phyloP scores from a whole-genome alignment of 2,888 invertebrate species.

The Tetragnatha montana region DNA sequence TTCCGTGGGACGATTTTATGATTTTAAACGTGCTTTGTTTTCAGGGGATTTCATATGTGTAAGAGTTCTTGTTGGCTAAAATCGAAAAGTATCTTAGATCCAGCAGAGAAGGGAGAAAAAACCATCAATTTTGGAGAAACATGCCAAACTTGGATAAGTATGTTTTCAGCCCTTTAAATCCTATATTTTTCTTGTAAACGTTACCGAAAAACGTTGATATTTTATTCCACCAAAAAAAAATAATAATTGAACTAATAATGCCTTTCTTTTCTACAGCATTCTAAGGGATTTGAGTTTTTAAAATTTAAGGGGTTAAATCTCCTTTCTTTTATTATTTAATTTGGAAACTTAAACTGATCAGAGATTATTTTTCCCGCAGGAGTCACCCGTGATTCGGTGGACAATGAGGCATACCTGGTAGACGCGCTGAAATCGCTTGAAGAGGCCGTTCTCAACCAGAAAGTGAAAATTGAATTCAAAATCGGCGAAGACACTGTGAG shows the following conservation, averaged over 20 bases:
- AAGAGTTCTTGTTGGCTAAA: constrained; percentile 41
- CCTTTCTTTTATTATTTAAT: neutral
- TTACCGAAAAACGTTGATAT: too few species aligned
- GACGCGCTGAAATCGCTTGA: constrained; percentile 45
- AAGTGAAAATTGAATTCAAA: neutral
- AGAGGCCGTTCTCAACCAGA: constrained; percentile 9
- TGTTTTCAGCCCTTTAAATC: neutral
- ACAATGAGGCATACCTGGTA: constrained; percentile 30
- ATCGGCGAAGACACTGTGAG: constrained; percentile 2
- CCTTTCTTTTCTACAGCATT: neutral
- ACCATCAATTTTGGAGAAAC: neutral
- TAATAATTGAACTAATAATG: too few species aligned
- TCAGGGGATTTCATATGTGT: constrained; percentile 56
- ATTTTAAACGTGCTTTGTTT: neutral
- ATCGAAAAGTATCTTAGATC: constrained; percentile 39
- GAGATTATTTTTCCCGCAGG: constrained; percentile 18
- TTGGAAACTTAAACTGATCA: neutral
- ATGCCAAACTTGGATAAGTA: constrained; percentile 39
- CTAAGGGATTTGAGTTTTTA: neutral
- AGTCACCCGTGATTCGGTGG: constrained; percentile 28
- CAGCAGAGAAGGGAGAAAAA: neutral
- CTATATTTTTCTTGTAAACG: too few species aligned
- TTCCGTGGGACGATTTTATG: too few species aligned
- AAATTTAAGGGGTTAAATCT: neutral
- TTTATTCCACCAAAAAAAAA: too few species aligned